Base-by-base conservation (phyloP, 2,888 invertebrate genomes). In the Cantharis rustica region DNA sequence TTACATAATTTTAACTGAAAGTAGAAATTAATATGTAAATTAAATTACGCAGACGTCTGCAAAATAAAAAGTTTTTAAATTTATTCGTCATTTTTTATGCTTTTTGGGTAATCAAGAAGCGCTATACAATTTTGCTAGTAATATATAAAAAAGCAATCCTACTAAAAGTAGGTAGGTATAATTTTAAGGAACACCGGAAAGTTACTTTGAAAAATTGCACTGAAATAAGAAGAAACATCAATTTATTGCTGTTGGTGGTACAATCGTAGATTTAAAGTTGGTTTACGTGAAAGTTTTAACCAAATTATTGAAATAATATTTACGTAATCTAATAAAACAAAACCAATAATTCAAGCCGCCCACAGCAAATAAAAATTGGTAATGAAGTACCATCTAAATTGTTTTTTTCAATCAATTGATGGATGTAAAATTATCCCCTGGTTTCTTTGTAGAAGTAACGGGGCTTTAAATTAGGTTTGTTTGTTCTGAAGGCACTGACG, bases 21-120 rank as follows among this genome's bases (percentile, higher is more conserved):
- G 64, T 20, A 23, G n/a, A 23, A 23, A 66, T 66, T 66, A 66
- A 66, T 66, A 66, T 66, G 64, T 9, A 66, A 66, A 66, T 66
- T 66, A n/a, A 66, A 66, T 66, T 66, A 66, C n/a, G 13, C 23
- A 17, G 69, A 69, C 69, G 61, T 61, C 69, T 61, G 69, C 26
- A 61, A 63, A 16, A 62, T 16, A 26, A 15, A 63, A 71, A 63
- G 62, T 71, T 63, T 71, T 27, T 16, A 71, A 26, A 71, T 71
- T 11, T 71, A 16, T 71, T n/a, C 15, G 17, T 31, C 69, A 47
- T 9, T 20, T 47, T 16, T 27, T 16, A 62, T n/a, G 13, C 16
- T 63, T 71, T 71, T 16, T 47, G 7, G 47, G 47, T 47, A 47
- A 47, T 47, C 47, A 47, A 47, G 47, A 5, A n/a, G n/a, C n/a